Percentiles rank a stretch among this genome's conserved stretches.
Conservation (phyloP, 2,888 invertebrate species). For the Toxonevra muliebris region DNA sequence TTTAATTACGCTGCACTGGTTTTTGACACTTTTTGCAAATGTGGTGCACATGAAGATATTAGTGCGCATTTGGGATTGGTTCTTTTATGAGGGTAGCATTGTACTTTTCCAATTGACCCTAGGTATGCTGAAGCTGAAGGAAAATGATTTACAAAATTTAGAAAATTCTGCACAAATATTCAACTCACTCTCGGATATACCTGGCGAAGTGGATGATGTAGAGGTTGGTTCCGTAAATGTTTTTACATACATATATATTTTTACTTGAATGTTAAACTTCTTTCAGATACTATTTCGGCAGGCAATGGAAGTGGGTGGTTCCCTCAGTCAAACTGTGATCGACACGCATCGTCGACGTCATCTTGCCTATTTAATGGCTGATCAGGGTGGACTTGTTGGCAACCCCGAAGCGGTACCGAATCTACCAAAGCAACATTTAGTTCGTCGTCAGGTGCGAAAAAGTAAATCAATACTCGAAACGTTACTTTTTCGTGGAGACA, state of each 20-base stretch:
- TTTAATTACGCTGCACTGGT: constrained; percentile 97
- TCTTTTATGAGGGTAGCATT: constrained; percentile 95
- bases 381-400: constrained; percentile 91
- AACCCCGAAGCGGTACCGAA: constrained; percentile 90
- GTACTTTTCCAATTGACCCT: constrained; percentile 93
- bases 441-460: constrained; percentile 87
- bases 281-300: constrained; percentile 75
- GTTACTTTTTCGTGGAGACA: constrained; percentile 80
- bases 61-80: constrained; percentile 93
- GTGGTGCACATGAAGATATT: constrained; percentile 96
- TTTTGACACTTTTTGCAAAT: constrained; percentile 94
- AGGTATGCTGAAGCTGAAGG: constrained; percentile 92
- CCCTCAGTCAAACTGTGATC: constrained; percentile 76
- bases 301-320: constrained; percentile 79
- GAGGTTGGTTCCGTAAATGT: constrained; percentile 41
- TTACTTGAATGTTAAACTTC: not conserved
- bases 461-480: constrained; percentile 90
- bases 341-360: constrained; percentile 92
- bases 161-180: constrained; percentile 98
- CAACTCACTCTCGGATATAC: constrained; percentile 95
- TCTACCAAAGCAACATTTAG: constrained; percentile 91
- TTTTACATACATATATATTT: not conserved
- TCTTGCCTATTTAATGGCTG: constrained; percentile 95
- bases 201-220: constrained; percentile 92
- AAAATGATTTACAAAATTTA: constrained; percentile 80